phyloP scores from a whole-genome alignment of 1,140 invertebrate genomes.

The Whitmania pigra region DNA sequence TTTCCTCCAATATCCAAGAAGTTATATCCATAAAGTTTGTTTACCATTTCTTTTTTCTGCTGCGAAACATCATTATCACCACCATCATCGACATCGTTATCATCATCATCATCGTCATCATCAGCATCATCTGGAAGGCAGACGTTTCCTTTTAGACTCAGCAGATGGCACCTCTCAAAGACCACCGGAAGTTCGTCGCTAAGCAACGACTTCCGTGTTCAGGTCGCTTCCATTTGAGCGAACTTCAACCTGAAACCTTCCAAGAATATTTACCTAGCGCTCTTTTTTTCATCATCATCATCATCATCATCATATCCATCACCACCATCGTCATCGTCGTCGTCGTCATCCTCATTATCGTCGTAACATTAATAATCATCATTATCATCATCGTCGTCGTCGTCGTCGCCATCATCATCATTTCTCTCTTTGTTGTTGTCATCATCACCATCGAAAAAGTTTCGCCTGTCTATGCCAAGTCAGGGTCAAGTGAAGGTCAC shows the following conservation, averaged over 20 bases:
- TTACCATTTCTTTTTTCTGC: no score
- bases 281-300: constrained; percentile 5
- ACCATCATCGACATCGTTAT: neutral
- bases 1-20: neutral
- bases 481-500: neutral
- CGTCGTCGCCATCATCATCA: neutral
- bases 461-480: neutral
- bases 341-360: neutral
- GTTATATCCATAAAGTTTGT: no score
- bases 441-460: neutral
- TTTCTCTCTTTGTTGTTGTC: neutral
- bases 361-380: neutral
- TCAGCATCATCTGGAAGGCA: neutral
- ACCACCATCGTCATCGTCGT: neutral
- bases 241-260: constrained; percentile 7
- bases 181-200: constrained; percentile 8
- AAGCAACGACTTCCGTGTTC: constrained; percentile 7
- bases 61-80: neutral
- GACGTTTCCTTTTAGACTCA: constrained; percentile 2
- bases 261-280: neutral
- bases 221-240: constrained; percentile 3
- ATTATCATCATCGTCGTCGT: neutral
- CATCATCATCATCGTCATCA: neutral
- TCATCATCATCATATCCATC: neutral
- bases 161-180: neutral